A percentile compares a stretch with the other conserved stretches of the same genome.
Evolutionary conservation across 1,140 invertebrate genomes (phyloP).

Genomic region (Drosophila oshimai): DNA sequence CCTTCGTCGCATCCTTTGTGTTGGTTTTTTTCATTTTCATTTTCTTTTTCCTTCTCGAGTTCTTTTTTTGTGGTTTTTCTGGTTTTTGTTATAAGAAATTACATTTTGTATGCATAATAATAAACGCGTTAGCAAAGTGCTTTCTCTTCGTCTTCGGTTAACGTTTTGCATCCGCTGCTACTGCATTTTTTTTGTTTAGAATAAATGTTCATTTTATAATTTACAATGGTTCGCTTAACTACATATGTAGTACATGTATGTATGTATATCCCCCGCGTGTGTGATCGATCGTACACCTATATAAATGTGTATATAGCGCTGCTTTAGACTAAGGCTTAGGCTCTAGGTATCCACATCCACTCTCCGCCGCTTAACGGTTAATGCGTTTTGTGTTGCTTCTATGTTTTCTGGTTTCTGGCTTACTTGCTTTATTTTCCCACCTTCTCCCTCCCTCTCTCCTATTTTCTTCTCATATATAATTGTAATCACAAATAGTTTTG

Average conservation of each 20-base stretch:
- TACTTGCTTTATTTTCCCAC: neutral
- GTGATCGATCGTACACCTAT: slow-evolving; percentile 17
- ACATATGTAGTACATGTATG: slow-evolving; percentile 9
- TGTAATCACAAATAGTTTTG: slow-evolving; percentile 80
- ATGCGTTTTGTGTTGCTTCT: slow-evolving; percentile 64
- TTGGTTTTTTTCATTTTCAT: neutral
- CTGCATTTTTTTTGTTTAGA: slow-evolving; percentile 48
- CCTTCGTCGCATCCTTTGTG: slow-evolving; percentile 14
- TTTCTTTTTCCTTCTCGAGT: slow-evolving; percentile 1
- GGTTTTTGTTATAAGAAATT: slow-evolving; percentile 55
- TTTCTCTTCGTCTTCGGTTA: slow-evolving; percentile 13
- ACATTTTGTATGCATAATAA: slow-evolving; percentile 63
- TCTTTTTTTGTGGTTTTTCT: slow-evolving; percentile 34
- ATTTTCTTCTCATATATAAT: slow-evolving; percentile 54
- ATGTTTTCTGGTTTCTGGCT: slow-evolving; percentile 27
- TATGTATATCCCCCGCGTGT: slow-evolving; percentile 11
- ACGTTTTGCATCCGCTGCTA: slow-evolving; percentile 13
- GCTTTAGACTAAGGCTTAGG: slow-evolving; percentile 47
- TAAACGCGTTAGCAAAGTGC: slow-evolving; percentile 47
- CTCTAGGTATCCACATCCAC: slow-evolving; percentile 41
- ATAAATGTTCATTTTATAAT: slow-evolving; percentile 57
- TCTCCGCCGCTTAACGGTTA: slow-evolving; percentile 48
- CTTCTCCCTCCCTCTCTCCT: neutral
- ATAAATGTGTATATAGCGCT: slow-evolving; percentile 38
- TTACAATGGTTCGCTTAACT: slow-evolving; percentile 58